A percentile compares a stretch with the other conserved stretches of the same genome.
Evolutionary conservation across 2,797 vertebrate species (phyloP).

Genomic region (Carduelis carduelis): DNA sequence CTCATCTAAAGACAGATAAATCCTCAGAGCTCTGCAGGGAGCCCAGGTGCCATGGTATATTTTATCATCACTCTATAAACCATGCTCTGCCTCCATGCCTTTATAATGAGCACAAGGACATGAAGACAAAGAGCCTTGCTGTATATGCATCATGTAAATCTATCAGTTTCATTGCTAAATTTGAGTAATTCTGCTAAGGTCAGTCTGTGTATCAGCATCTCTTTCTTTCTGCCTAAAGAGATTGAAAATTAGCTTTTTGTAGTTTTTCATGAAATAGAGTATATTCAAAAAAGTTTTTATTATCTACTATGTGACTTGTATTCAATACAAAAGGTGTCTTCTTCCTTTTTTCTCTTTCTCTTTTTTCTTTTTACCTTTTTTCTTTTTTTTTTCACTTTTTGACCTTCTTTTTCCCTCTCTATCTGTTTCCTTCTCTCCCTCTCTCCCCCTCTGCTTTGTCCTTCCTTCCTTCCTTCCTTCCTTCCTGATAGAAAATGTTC

Average conservation of each 20-base stretch:
- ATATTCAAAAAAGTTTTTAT: conserved; percentile 10
- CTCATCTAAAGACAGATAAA: conserved; percentile 67
- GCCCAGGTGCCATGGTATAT: conserved; percentile 61
- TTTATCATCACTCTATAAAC: conserved; percentile 72
- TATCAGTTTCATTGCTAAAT: conserved; percentile 66
- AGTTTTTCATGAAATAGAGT: neutral
- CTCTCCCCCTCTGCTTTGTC: neutral
- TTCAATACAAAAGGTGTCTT: neutral
- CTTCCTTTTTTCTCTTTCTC: no score
- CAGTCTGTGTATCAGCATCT: neutral
- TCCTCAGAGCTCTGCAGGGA: conserved; percentile 65
- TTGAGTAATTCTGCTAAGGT: conserved; percentile 56
- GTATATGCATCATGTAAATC: conserved; percentile 69
- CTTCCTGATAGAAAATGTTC: neutral
- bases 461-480: neutral
- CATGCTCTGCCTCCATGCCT: conserved; percentile 56
- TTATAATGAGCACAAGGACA: conserved; percentile 69
- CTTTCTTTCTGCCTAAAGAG: neutral
- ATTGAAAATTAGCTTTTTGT: neutral
- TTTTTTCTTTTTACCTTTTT: neutral
- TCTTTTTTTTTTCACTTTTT: neutral
- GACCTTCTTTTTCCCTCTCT: accelerated
- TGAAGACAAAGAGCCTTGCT: conserved; percentile 44
- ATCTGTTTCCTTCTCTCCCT: neutral
- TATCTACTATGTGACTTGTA: neutral